Evolutionary conservation across 2,888 invertebrate genomes (phyloP), one percentile per base, ranked within the genome.

Genomic region (Onchidella celtica): DNA sequence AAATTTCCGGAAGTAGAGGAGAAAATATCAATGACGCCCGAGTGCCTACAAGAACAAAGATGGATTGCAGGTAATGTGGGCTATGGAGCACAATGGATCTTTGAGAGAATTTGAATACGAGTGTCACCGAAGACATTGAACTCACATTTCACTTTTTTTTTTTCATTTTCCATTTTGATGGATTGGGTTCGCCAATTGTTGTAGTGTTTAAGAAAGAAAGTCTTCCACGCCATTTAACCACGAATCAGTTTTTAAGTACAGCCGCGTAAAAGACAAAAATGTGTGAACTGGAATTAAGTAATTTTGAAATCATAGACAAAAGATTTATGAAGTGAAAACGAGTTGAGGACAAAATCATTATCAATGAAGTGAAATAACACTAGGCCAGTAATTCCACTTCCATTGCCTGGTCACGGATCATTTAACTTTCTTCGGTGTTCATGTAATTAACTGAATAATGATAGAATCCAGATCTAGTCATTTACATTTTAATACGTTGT

Each of bases 1-100:
- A 75, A 32, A 29, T 63, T 40, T 40, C 75, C 63, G 75, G 75
- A 75, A 65, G 63, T 75, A 65, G 55, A 47, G 63, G 24, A 65
- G 63, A 65, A 47, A 40, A 17, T 29, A 27, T 40, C 40, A 40
- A 32, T 34, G 29, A n/a, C n/a, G n/a, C n/a, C 17, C 27, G 40
- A 34, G 2, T 29, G 40, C 55, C 65, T 65, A 27, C 2, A 9
- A 21, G 47, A 24, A 63, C 75, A 75, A 65, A n/a, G 65, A 4
- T 65, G 24, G 47, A 6, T 24, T 29, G 47, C 63, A 11, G 63
- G 6, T 38, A 40, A 24, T 47, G 32, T 65, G 63, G 11, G 27
- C 32, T 36, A 34, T n/a, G 34, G 34, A 59, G n/a, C 72, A 72
- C n/a, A 21, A 59, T n/a, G 24, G 34, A 24, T 34, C 32, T 24